Base-by-base conservation (phyloP, 2,797 vertebrate species). In the Distichodus sexfasciatus region DNA sequence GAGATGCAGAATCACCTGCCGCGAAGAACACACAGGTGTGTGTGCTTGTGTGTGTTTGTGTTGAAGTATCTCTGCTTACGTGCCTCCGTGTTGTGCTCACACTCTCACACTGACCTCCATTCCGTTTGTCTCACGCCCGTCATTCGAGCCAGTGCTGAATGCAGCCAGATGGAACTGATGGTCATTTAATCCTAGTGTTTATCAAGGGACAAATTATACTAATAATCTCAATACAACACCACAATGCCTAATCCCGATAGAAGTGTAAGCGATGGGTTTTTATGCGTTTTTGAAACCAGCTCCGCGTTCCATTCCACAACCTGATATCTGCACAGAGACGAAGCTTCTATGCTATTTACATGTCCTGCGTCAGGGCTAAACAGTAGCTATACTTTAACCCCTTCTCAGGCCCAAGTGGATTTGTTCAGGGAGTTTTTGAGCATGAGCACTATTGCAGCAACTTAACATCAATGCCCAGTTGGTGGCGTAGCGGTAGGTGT, bases 131-230 rank as follows among this genome's bases (percentile, higher is more conserved):
- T 15, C 59, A 24, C 55, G 2, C 55, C 48, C 46, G 61, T 50
- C 57, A 31, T 23, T 26, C 35, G 11, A 51, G 48, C 63, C 44
- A 36, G 23, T 8, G 28, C 40, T 26, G 26, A 66, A 59, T 19
- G 7, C 35, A 6, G 43, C 29, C 58, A 58, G 15, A 6, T n/a
- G 41, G 26, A 72, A 21, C 41, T 7, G 28, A 36, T 11, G 19
- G 31, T 31, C 43, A 38, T 60, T 17, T 70, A 62, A 61, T 63
- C 70, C 54, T 3, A 9, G 19, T 60, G 36, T 76, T 70, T 77
- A 43, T 69, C 40, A 54, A 50, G 35, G 10, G n/a, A 55, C 67
- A 76, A 70, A 79, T 71, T 61, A 63, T 48, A 40, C 57, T 11
- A 57, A 48, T 40, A 38, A 63, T 64, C 47, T 57, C 61, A 54